Conservation (phyloP, 2,888 invertebrate species). For the Stenoptilia bipunctidactyla region DNA sequence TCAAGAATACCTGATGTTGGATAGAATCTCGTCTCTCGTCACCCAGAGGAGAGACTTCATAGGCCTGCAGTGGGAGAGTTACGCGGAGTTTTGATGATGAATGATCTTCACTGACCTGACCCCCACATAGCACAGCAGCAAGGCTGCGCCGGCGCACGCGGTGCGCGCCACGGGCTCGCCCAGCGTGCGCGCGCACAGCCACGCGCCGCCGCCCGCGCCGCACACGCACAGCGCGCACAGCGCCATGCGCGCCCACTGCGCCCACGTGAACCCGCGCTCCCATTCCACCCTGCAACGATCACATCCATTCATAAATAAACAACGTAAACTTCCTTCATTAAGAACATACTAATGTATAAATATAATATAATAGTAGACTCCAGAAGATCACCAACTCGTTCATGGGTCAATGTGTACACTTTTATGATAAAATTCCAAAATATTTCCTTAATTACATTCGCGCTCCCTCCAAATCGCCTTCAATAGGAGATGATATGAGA, state of each 20-base stretch:
- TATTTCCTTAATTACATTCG: too few relatives aligned
- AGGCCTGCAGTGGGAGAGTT: slow-evolving; percentile 75
- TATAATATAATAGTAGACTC: too few relatives aligned
- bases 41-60: slow-evolving; percentile 70
- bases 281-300: slow-evolving; percentile 78
- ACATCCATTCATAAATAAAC: too few relatives aligned
- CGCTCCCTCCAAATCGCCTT: too few relatives aligned
- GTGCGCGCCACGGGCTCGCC: slow-evolving; percentile 83
- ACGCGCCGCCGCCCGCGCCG: slow-evolving; percentile 81
- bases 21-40: not conserved
- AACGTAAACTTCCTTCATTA: too few relatives aligned
- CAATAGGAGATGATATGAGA: not conserved
- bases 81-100: slow-evolving; percentile 78
- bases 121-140: slow-evolving; percentile 76
- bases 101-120: not conserved
- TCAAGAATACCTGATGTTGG: too few relatives aligned
- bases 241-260: slow-evolving; percentile 88
- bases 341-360: too few relatives aligned
- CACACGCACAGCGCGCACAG: slow-evolving; percentile 84
- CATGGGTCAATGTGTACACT: too few relatives aligned
- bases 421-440: too few relatives aligned
- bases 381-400: too few relatives aligned
- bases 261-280: slow-evolving; percentile 85
- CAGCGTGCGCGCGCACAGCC: slow-evolving; percentile 84
- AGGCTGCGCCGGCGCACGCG: slow-evolving; percentile 83